Base-by-base conservation (phyloP, 2,797 vertebrate species). In the Pantherophis alleghaniensis region DNA sequence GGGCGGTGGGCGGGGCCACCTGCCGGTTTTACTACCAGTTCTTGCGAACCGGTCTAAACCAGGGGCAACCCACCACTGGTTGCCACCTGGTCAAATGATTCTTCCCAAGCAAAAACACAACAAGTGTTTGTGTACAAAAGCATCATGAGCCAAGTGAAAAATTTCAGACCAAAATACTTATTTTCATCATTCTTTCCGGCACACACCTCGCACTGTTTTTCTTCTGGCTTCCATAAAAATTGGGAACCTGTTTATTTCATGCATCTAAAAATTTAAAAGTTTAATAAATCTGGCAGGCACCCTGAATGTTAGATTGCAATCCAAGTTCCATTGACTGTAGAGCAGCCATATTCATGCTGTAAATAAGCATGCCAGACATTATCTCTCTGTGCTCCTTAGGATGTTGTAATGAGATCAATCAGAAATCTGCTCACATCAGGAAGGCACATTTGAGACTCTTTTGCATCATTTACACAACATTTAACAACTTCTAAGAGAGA, bases 401-500 rank as follows among this genome's bases (percentile, higher is more conserved):
- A 63, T 69, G 94, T 87, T 22, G 11, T 7, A 56, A 92, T 86
- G 89, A 88, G 83, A 92, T 56, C 87, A 87, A 91, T 86, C 83
- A 28, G 66, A 89, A 91, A 0, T 90, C 88, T 94, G 88, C 90
- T 95, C 90, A 94, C 32, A 63, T 90, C 5, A 86, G 57, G 92
- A 94, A 94, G 55, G 55, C 74, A 94, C 63, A 96, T 56, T 9
- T 94, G 83, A 94, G 87, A 59, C 28, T 94, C 94, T 94, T 79
- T 63, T 93, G 94, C 57, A 95, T 51, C 56, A 94, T 95, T 53
- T 94, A 91, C 60, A 88, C 91, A 32, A 55, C 94, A 88, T 51
- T 83, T 60, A 93, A 95, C 61, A 92, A 93, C 63, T 95, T 92
- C 51, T 95, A 94, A 96, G 32, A 93, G 47, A 61, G 93, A 55